Percentiles rank a stretch among this genome's conserved stretches.
Evolutionary conservation across 1,140 invertebrate genomes (phyloP).

Genomic region (Heliconius himera): DNA sequence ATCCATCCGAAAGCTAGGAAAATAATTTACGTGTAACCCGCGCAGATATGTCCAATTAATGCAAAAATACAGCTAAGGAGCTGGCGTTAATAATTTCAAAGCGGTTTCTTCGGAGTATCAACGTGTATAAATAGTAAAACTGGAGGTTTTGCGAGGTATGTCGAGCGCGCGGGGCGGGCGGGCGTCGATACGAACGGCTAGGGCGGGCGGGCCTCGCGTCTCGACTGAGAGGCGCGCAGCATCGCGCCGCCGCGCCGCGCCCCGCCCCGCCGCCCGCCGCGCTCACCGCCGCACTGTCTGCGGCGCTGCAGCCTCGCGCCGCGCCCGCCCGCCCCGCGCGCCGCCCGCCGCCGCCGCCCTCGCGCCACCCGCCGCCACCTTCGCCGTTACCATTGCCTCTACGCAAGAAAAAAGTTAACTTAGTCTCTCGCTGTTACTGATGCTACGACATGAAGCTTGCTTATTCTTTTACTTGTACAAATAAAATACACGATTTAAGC

Average conservation of each 20-base stretch:
- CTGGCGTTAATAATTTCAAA: slow-evolving; percentile 45
- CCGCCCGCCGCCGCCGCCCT: slow-evolving; percentile 7
- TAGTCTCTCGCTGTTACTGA: slow-evolving; percentile 28
- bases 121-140: slow-evolving; percentile 31
- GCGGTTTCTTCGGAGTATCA: slow-evolving; percentile 24
- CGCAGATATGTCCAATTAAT: slow-evolving; percentile 46
- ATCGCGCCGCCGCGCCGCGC: slow-evolving; percentile 72
- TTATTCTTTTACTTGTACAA: slow-evolving; percentile 25
- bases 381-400: slow-evolving; percentile 32
- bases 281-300: slow-evolving; percentile 69
- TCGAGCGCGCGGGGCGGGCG: slow-evolving; percentile 67
- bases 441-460: slow-evolving; percentile 23
- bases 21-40: slow-evolving; percentile 73
- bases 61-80: slow-evolving; percentile 31
- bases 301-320: slow-evolving; percentile 64
- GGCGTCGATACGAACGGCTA: slow-evolving; percentile 66
- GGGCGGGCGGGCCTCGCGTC: slow-evolving; percentile 77
- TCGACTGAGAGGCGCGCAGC: slow-evolving; percentile 81
- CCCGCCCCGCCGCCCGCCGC: slow-evolving; percentile 46
- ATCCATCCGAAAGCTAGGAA: slow-evolving; percentile 78
- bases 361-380: slow-evolving; percentile 41
- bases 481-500: not conserved
- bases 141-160: slow-evolving; percentile 49
- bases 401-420: slow-evolving; percentile 44
- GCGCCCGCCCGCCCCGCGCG: slow-evolving; percentile 51